Conservation (phyloP, 1,140 invertebrate species). For the Conus betulinus region DNA sequence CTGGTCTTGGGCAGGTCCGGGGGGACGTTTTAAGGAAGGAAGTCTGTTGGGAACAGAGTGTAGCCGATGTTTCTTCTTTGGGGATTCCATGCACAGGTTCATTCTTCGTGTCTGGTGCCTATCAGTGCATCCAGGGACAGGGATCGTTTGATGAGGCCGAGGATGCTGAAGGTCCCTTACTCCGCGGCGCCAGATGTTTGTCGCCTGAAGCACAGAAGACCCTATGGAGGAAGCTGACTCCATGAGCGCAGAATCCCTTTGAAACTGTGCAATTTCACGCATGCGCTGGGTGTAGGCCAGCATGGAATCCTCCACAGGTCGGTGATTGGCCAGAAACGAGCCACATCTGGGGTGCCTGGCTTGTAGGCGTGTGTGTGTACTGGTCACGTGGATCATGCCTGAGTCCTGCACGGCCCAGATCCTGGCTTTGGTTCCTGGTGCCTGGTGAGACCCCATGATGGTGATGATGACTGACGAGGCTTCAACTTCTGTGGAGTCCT, state of each 20-base stretch:
- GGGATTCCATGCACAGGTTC: not conserved
- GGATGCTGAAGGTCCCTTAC: not conserved
- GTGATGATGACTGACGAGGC: no score
- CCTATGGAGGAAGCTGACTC: conserved; percentile 10
- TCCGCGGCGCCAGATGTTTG: not conserved
- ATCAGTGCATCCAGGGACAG: conserved; percentile 49
- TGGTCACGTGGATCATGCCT: no score
- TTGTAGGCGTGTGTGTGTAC: not conserved
- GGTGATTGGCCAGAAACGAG: not conserved
- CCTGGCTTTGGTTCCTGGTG: no score
- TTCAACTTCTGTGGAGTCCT: no score
- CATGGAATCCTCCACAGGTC: conserved; percentile 48
- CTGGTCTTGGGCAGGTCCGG: not conserved
- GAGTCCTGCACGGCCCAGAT: no score
- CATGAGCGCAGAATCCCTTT: not conserved
- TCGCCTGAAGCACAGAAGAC: not conserved
- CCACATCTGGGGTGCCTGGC: not conserved
- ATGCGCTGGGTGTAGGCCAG: conserved; percentile 51
- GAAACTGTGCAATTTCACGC: conserved; percentile 43
- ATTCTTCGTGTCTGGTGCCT: conserved; percentile 21
- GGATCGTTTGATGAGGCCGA: conserved; percentile 36
- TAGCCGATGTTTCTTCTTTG: conserved; percentile 11
- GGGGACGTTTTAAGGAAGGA: not conserved
- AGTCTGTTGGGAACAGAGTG: not conserved
- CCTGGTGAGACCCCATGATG: no score